A percentile compares a stretch with the other conserved stretches of the same genome.
Conservation (phyloP, 2,797 vertebrate genomes). For the Chloroceryle inda region DNA sequence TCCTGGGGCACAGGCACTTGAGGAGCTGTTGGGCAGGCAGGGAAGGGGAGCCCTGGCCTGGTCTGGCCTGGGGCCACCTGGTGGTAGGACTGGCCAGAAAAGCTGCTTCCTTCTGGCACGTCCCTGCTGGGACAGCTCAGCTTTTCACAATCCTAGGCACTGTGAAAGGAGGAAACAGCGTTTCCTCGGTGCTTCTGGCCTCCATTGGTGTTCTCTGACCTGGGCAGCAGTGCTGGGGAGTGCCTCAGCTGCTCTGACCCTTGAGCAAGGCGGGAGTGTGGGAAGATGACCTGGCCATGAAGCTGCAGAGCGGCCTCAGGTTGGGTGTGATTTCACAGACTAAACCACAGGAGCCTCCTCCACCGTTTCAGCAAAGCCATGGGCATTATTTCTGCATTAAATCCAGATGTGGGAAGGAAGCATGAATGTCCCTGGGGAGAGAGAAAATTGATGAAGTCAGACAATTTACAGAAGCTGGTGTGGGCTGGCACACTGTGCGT, state of each 20-base stretch:
- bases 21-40: background rate
- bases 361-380: background rate
- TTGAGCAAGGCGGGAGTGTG: background rate
- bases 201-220: fast-evolving
- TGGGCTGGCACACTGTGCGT: background rate
- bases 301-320: background rate
- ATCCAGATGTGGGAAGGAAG: background rate
- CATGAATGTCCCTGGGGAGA: background rate
- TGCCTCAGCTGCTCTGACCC: background rate
- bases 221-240: fast-evolving
- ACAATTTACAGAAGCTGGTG: background rate
- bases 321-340: background rate
- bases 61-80: background rate
- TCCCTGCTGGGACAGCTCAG: background rate
- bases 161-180: background rate
- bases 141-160: background rate
- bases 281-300: background rate
- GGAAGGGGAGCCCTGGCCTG: background rate
- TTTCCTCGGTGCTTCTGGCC: background rate
- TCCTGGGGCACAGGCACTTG: fast-evolving
- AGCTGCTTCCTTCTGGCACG: background rate
- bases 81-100: background rate
- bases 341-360: background rate
- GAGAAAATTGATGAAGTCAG: background rate
- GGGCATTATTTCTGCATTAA: background rate